Evolutionary conservation across 1,140 invertebrate genomes (phyloP).

Genomic region (Drosophila virilis): DNA sequence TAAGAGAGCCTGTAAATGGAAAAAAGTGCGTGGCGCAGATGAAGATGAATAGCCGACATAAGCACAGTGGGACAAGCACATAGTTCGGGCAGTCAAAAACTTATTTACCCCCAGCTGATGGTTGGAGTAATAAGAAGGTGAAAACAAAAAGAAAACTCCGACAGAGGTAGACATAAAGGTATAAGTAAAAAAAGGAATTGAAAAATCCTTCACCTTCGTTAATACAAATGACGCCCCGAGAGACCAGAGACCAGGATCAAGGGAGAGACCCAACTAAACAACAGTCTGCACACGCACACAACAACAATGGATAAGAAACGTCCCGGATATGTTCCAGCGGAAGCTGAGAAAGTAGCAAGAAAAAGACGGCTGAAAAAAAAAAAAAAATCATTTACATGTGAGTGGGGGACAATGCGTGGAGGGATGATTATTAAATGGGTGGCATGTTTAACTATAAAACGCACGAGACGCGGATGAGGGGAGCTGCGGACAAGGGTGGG

Average conservation of each 20-base stretch:
- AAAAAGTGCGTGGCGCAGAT: conserved; percentile 53
- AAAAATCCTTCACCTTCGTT: conserved; percentile 84
- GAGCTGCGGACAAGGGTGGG: conserved; percentile 53
- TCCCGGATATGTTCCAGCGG: conserved; percentile 56
- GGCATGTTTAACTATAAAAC: conserved; percentile 83
- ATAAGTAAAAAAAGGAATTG: conserved; percentile 56
- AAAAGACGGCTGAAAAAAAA: conserved; percentile 18
- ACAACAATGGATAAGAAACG: conserved; percentile 36
- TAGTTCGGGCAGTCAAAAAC: background rate
- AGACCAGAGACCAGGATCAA: conserved; percentile 45
- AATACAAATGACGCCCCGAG: conserved; percentile 83
- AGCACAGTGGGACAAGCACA: conserved; percentile 23
- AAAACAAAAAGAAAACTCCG: conserved; percentile 47
- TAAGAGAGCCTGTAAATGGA: conserved; percentile 36
- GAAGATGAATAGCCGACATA: conserved; percentile 59
- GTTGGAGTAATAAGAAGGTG: conserved; percentile 21
- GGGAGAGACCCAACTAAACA: conserved; percentile 26
- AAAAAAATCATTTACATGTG: conserved; percentile 82
- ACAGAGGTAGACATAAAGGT: conserved; percentile 16
- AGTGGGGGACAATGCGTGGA: conserved; percentile 55
- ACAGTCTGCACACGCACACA: conserved; percentile 50
- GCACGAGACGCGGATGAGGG: conserved; percentile 44
- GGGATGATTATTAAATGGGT: conserved; percentile 84
- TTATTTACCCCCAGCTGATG: background rate
- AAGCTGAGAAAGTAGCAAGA: conserved; percentile 57